A percentile compares a stretch with the other conserved stretches of the same genome.
Evolutionary conservation across 2,888 invertebrate genomes (phyloP).

Genomic region (Drosophila eohydei): DNA sequence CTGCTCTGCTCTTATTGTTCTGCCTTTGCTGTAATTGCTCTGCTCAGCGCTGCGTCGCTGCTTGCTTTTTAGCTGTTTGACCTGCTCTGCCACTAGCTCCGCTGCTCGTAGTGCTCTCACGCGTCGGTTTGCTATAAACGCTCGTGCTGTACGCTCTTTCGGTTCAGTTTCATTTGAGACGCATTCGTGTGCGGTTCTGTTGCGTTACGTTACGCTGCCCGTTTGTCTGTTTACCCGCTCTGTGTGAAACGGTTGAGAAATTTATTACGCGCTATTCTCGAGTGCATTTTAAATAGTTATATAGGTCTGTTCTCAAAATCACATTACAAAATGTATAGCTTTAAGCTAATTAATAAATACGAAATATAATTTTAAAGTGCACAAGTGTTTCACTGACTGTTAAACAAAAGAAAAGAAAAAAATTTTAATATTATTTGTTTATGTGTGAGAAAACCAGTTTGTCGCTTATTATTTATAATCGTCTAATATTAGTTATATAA

Average conservation of each 20-base stretch:
- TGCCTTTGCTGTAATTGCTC: not conserved
- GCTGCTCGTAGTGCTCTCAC: not conserved
- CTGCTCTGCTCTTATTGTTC: too few relatives aligned
- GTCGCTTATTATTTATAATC: slow-evolving; percentile 35
- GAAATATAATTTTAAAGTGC: not conserved
- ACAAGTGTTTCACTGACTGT: not conserved
- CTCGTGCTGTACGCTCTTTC: slow-evolving; percentile 25
- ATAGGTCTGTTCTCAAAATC: slow-evolving; percentile 35
- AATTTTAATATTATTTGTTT: slow-evolving; percentile 12
- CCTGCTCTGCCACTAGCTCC: not conserved
- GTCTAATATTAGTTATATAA: slow-evolving; percentile 40
- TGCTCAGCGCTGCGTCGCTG: not conserved
- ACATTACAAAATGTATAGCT: not conserved
- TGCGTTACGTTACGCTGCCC: slow-evolving; percentile 5
- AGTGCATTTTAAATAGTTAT: slow-evolving; percentile 40
- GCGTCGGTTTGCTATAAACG: slow-evolving; percentile 43
- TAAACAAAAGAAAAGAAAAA: not conserved
- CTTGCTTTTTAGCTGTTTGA: not conserved
- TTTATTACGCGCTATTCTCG: slow-evolving; percentile 14
- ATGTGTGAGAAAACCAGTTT: slow-evolving; percentile 52
- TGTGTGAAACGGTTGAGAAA: slow-evolving; percentile 49
- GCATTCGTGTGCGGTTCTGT: slow-evolving; percentile 53
- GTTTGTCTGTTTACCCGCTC: slow-evolving; percentile 11
- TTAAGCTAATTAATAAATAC: not conserved
- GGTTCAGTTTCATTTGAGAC: slow-evolving; percentile 44